Percentiles rank a stretch among this genome's conserved stretches.
These are phyloP conservation scores for Periphyllus acericola DNA, from an alignment of 2,888 invertebrate species.

Conservation along the genomic window DNA sequence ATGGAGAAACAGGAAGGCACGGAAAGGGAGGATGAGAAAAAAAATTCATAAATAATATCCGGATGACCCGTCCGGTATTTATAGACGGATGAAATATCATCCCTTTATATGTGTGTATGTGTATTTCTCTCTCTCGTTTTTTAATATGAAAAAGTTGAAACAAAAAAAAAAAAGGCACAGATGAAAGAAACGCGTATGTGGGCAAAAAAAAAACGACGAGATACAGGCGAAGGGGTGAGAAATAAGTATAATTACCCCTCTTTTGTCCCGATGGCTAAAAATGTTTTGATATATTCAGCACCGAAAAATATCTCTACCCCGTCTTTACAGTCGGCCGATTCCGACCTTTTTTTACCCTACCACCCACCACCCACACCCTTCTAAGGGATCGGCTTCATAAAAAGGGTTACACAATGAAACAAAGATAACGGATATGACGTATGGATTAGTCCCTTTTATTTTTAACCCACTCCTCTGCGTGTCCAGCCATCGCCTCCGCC, in stretches of 20 bases:
- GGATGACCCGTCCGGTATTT: conserved; percentile 61
- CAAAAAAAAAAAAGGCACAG: conserved; percentile 57
- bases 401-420: conserved; percentile 65
- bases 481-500: conserved; percentile 22
- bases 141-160: conserved; percentile 62
- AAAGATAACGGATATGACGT: conserved; percentile 66
- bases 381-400: conserved; percentile 66
- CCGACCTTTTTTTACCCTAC: conserved; percentile 61
- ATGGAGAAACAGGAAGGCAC: conserved; percentile 54
- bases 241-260: conserved; percentile 62
- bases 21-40: conserved; percentile 41
- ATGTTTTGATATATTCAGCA: conserved; percentile 62
- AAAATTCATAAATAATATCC: conserved; percentile 62
- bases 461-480: conserved; percentile 53
- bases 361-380: conserved; percentile 64
- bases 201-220: conserved; percentile 50
- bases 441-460: conserved; percentile 65
- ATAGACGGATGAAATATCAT: conserved; percentile 62
- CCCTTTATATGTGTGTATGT: conserved; percentile 48
- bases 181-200: conserved; percentile 62
- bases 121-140: conserved; percentile 35
- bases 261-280: conserved; percentile 61
- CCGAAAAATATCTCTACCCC: conserved; percentile 62
- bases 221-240: conserved; percentile 54
- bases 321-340: conserved; percentile 62